Evolutionary conservation across 2,113 vertebrate genomes (phyloP), one percentile per base, ranked within the genome.

Genomic region (Theristicus caerulescens): DNA sequence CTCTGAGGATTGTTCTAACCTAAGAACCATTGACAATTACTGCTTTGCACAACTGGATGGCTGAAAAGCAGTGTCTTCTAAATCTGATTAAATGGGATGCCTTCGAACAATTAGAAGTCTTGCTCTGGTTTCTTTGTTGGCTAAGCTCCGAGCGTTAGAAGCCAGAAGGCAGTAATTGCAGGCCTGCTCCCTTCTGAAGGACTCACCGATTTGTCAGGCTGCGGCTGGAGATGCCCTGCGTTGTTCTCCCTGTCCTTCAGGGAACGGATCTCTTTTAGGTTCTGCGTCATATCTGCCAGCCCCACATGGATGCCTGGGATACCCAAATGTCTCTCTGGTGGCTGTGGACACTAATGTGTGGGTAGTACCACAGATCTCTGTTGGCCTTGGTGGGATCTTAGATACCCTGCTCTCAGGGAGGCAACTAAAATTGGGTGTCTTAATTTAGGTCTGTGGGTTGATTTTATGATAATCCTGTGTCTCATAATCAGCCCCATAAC

Each of bases 71-170:
- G 40, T 16, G 29, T 95, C 85, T 59, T 71, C 69, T 72, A 83
- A 81, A 94, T 90, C 88, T 90, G 86, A 90, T 93, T 93, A 94
- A 93, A 80, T 61, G 26, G 55, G 67, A 69, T 87, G 40, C 36
- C 38, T 47, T 67, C 1, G 24, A 40, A 44, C 82, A 87, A 57
- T 93, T 64, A 57, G 9, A 38, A 46, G n/a, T 54, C 82, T 94
- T 93, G 36, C 61, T 89, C 49, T 82, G 77, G 5, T 42, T 59
- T 62, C 61, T 85, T 78, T 88, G 78, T 83, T 80, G 90, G 51
- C 88, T 82, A 32, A 95, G 40, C 61, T 86, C 69, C 2, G 4
- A 66, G 46, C 21, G 22, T 61, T 25, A 27, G 65, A 58, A 79
- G 42, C 44, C 82, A 74, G 88, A 82, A 82, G 58, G 61, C 25